These are phyloP conservation scores for Willowsia nigromaculata DNA, from an alignment of 2,888 invertebrate genomes.

Conservation along the genomic window DNA sequence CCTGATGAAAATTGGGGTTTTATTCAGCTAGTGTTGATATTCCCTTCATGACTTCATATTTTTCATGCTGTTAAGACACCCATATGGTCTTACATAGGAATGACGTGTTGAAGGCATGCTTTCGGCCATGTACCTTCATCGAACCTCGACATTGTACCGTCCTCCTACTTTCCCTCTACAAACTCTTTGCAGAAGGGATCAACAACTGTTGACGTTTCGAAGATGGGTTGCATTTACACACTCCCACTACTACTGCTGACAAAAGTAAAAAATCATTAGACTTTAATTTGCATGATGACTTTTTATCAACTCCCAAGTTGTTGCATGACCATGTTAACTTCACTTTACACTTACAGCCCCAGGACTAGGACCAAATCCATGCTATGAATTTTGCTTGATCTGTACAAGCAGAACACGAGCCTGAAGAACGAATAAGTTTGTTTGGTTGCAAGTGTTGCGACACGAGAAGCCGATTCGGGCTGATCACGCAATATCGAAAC, in stretches of 20 bases:
- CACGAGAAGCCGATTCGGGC: too few relatives aligned
- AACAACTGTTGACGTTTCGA: conserved; percentile 61
- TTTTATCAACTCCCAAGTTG: conserved; percentile 26
- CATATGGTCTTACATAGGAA: conserved; percentile 67
- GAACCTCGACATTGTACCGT: neutral
- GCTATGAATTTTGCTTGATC: too few relatives aligned
- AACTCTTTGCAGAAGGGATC: neutral
- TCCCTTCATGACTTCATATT: neutral
- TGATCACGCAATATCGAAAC: too few relatives aligned
- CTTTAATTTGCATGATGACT: conserved; percentile 67
- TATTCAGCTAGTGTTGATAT: neutral
- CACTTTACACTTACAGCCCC: neutral
- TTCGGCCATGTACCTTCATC: conserved; percentile 39
- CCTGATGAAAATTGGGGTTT: neutral
- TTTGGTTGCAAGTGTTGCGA: too few relatives aligned
- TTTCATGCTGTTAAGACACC: conserved; percentile 8
- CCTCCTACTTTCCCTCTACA: neutral
- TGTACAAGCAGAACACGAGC: too few relatives aligned
- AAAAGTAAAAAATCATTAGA: conserved; percentile 28
- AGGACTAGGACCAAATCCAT: neutral
- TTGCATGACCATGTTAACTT: conserved; percentile 43
- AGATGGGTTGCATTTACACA: neutral
- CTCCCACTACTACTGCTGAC: conserved; percentile 31
- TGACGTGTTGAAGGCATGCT: conserved; percentile 64
- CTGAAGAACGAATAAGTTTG: too few relatives aligned